Base-by-base conservation (phyloP, 2,797 vertebrate genomes). In the Propithecus deckenii region DNA sequence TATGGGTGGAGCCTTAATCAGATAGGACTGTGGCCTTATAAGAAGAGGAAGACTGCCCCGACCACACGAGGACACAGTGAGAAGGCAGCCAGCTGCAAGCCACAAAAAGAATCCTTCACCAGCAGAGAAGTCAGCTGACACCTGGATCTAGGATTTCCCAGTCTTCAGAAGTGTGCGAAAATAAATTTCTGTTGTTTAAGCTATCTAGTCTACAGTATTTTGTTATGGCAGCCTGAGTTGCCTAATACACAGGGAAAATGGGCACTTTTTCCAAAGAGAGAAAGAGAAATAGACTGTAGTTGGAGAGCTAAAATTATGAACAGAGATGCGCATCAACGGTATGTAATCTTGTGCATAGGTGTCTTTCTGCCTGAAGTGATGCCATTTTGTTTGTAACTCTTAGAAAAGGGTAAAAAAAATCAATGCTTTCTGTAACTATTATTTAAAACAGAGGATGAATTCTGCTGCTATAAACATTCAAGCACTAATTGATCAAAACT, bases 331-430 rank as follows among this genome's bases (percentile, higher is more conserved):
- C 22, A 38, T 81, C 10, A 85, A 7, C 59, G 75, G 32, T 1
- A 46, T 57, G 1, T 43, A 57, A 67, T 65, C 10, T 59, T 75
- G 18, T 46, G 2, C 2, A 8, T 74, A 41, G 23, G 0, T 59
- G 2, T 57, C 46, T 84, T 80, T 76, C 50, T 78, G n/a, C 38
- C 15, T 69, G 25, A 90, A 59, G 5, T 61, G 12, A 12, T 17
- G n/a, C 38, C 10, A 28, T 75, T 91, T 81, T 86, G 12, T 89
- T 72, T 86, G 57, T 57, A 86, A 69, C 1, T 80, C 18, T 93
- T 52, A 78, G 23, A 50, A 69, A 75, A 89, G 1, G 8, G 55
- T 83, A 59, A 88, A 86, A 52, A 30, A 28, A 52, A 13, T 38
- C 15, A 78, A 18, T 25, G 41, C 2, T 22, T 72, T 92, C 43